Evolutionary conservation across 2,888 invertebrate species (phyloP), one percentile per base, ranked within the genome.

Genomic region (Eledona agricola): DNA sequence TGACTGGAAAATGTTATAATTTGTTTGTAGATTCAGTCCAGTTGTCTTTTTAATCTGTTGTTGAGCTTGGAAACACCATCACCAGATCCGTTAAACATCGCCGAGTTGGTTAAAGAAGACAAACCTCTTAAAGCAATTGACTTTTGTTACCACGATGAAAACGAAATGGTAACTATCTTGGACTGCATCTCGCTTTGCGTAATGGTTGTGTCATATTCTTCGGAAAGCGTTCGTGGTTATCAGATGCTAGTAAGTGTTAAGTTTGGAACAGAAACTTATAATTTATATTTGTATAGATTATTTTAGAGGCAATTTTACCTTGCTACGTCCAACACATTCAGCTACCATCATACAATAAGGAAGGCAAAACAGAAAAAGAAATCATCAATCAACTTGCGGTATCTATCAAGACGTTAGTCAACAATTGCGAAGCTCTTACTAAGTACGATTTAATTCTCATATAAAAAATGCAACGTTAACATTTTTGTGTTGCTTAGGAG

Each of bases 111-210:
- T 1, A 96, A 95, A 74, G 95, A 89, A 69, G 91, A 92, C 9
- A 93, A 93, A 64, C 94, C 93, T 0, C 78, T 96, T 7, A 92
- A 93, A 73, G 94, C 97, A 0, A 90, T 97, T 40, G 99, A 99
- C 78, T 97, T 99, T 77, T 99, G 99, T 75, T 99, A 99, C 74
- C 90, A 96, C 62, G 97, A 98, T 72, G 98, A 99, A 72, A 90
- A 95, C 38, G 97, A 97, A 75, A 94, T 95, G 82, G 96, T 98
- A 40, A 93, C 93, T 4, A 92, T 99, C 3, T 79, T 98, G 55
- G 98, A 99, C 73, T 96, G 96, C 65, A 94, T 99, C 71, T 96
- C 96, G n/a, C 84, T 98, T 45, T 98, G 98, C 73, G 96, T 99
- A 0, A 98, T 99, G 86, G 98, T 99, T 0, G 94, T 98, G 2